Conservation (phyloP, 2,113 vertebrate species). For the Tyrannus savana region DNA sequence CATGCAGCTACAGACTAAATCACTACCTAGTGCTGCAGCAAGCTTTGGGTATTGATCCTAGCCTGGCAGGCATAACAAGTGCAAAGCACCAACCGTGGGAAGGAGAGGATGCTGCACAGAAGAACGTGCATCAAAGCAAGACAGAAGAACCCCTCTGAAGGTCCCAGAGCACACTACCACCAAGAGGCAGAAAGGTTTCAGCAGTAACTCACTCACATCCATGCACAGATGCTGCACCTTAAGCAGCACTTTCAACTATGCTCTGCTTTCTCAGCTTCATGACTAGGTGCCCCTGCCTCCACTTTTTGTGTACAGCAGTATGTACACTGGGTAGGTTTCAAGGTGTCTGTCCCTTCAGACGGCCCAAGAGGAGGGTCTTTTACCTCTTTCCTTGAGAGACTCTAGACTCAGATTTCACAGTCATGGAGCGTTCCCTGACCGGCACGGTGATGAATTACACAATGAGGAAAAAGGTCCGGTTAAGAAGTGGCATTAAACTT, state of each 20-base stretch:
- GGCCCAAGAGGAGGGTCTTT: conserved; percentile 40
- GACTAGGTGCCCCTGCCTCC: neutral
- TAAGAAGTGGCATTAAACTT: conserved; percentile 18
- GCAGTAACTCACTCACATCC: neutral
- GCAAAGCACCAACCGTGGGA: neutral
- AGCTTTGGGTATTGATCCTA: neutral
- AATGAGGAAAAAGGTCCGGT: conserved; percentile 6
- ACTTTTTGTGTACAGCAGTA: neutral
- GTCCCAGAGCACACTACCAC: neutral
- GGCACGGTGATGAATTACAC: neutral
- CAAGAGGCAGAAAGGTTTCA: neutral
- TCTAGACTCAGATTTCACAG: conserved; percentile 45
- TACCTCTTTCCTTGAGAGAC: conserved; percentile 62
- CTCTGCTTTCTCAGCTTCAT: neutral
- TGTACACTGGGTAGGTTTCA: neutral
- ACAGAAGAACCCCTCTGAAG: neutral
- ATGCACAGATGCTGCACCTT: neutral
- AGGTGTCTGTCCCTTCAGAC: conserved; percentile 9
- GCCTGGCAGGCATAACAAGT: neutral
- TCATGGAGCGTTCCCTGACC: conserved; percentile 36
- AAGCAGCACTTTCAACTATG: neutral
- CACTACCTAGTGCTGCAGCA: neutral
- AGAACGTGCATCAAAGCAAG: neutral
- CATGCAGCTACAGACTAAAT: neutral
- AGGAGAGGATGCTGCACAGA: neutral